Base-by-base conservation (phyloP, 2,113 vertebrate genomes). In the Chaetops frenatus region DNA sequence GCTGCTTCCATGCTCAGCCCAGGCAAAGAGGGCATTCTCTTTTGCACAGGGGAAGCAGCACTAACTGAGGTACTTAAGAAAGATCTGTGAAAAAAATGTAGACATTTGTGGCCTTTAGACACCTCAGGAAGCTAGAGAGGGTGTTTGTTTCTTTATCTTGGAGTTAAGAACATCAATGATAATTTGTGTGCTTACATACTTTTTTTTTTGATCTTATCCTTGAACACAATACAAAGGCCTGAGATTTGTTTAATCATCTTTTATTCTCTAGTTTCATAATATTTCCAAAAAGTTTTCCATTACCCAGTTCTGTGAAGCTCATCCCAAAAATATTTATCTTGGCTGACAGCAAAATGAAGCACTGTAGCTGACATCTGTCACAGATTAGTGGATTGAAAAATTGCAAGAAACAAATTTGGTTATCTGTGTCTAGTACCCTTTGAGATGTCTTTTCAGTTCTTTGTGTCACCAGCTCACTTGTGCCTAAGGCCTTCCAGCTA, bases 241-340 rank as follows among this genome's bases (percentile, higher is more conserved):
- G 0, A 76, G 25, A 64, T 76, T 94, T 90, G 81, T 95, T 91
- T 81, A 92, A 92, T 88, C n/a, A 48, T 76, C 44, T 87, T 90
- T 95, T 81, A 90, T 86, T 94, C 79, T 94, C 70, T 76, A 71
- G 81, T 89, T 94, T 92, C 78, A 90, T 94, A 94, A 88, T 94
- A 90, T 90, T 95, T 96, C 84, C 74, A 97, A 95, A 73, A 45
- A 92, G 54, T 86, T 91, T 94, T 91, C 42, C 90, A 42, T 90
- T 95, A 67, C 42, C n/a, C 17, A 82, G 29, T 58, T 91, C 70
- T 87, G 33, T 5, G 10, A 89, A 94, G 44, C 66, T 92, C 70
- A 96, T 94, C 66, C 35, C 73, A 42, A 91, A 94, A 95, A 91
- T 87, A 95, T 96, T 95, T 94, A 57, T 85, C 51, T 93, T 97